Evolutionary conservation across 2,888 invertebrate genomes (phyloP).

Genomic region (Stenolophus ochropezus): DNA sequence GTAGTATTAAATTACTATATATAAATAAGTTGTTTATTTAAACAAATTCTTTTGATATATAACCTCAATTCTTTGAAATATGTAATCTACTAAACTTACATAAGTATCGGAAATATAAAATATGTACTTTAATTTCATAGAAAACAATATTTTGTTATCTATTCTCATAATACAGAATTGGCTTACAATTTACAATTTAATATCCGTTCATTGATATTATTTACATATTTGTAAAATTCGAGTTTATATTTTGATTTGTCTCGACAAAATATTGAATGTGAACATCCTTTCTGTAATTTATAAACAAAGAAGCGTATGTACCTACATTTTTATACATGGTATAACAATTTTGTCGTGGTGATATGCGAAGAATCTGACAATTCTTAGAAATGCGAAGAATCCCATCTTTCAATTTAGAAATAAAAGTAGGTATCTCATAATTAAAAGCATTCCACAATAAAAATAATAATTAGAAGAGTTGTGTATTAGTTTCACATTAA

Average conservation of each 20-base stretch:
- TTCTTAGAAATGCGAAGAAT: conserved; percentile 8
- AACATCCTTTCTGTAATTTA: not conserved
- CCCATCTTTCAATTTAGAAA: conserved; percentile 1
- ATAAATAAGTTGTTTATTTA: too few relatives aligned
- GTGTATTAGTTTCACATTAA: conserved; percentile 28
- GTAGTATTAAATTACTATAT: too few relatives aligned
- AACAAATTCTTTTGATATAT: too few relatives aligned
- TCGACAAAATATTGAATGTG: not conserved
- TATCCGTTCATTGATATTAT: conserved; percentile 16
- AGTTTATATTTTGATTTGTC: not conserved
- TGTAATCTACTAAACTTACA: too few relatives aligned
- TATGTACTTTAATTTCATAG: too few relatives aligned
- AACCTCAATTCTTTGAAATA: too few relatives aligned
- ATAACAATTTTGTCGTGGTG: not conserved
- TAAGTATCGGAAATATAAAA: too few relatives aligned
- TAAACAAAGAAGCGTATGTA: too few relatives aligned
- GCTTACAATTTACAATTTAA: not conserved
- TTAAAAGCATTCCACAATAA: conserved; percentile 32
- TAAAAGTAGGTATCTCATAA: conserved; percentile 7
- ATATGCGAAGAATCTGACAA: not conserved
- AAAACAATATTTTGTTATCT: not conserved
- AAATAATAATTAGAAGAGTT: conserved; percentile 1
- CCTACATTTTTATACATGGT: not conserved
- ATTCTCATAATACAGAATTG: not conserved
- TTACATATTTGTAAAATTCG: not conserved